A percentile compares a stretch with the other conserved stretches of the same genome.
Conservation (phyloP, 1,140 invertebrate genomes). For the Neoseiulus cucumeris region DNA sequence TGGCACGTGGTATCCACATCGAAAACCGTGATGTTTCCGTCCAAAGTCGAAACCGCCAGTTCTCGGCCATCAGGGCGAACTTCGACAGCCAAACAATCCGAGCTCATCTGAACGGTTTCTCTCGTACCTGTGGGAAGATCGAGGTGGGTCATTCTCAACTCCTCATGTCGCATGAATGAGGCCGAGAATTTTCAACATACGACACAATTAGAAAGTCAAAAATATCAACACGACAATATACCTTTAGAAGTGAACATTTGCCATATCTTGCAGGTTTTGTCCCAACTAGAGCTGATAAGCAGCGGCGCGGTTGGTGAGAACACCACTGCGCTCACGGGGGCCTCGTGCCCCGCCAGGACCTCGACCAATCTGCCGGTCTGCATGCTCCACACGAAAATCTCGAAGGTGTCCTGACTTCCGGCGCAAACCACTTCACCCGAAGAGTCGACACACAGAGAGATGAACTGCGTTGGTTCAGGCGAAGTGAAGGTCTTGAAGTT, state of each 20-base stretch:
- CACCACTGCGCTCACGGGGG: slow-evolving; percentile 56
- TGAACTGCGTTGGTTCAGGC: slow-evolving; percentile 70
- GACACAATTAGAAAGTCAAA: too few relatives aligned
- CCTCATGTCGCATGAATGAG: too few relatives aligned
- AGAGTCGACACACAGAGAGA: slow-evolving; percentile 65
- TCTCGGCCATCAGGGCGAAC: slow-evolving; percentile 74
- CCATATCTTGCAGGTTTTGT: slow-evolving; percentile 78
- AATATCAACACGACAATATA: slow-evolving; percentile 21
- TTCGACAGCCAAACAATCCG: slow-evolving; percentile 40
- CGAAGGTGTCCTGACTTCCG: slow-evolving; percentile 76
- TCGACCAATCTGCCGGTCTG: slow-evolving; percentile 73
- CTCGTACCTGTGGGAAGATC: neutral
- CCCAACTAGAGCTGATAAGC: slow-evolving; percentile 76
- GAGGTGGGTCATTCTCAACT: too few relatives aligned
- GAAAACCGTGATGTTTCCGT: slow-evolving; percentile 71
- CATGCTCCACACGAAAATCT: slow-evolving; percentile 86
- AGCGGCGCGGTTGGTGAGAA: slow-evolving; percentile 51
- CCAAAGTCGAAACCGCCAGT: slow-evolving; percentile 70
- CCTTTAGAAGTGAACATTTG: slow-evolving; percentile 64
- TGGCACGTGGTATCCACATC: slow-evolving; percentile 47
- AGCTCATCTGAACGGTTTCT: neutral
- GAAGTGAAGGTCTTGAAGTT: slow-evolving; percentile 91
- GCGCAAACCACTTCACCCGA: slow-evolving; percentile 79
- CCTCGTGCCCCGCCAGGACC: slow-evolving; percentile 74
- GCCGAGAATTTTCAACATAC: too few relatives aligned